phyloP scores from a whole-genome alignment of 2,113 vertebrate species.

The Tragelaphus scriptus region DNA sequence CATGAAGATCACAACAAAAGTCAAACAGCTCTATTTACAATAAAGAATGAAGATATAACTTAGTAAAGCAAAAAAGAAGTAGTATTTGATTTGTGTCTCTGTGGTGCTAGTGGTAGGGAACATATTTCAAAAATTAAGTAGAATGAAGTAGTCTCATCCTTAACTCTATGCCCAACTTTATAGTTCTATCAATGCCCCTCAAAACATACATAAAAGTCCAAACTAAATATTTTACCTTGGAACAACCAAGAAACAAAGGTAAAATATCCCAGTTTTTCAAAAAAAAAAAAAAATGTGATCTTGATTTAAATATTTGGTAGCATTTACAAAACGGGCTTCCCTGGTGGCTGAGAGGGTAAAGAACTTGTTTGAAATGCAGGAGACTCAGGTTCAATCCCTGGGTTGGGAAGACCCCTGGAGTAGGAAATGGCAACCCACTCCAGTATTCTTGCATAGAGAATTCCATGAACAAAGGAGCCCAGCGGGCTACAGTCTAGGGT shows the following conservation, averaged over 20 bases:
- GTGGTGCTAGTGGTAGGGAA: background rate
- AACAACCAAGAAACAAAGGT: background rate
- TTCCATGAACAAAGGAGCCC: background rate
- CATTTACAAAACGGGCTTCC: background rate
- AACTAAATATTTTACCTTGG: background rate
- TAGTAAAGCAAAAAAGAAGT: background rate
- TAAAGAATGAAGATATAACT: background rate
- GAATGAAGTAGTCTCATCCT: background rate
- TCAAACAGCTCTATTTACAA: background rate
- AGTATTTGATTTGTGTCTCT: background rate
- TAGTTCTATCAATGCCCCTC: background rate
- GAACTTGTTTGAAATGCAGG: background rate
- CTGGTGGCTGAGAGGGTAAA: background rate
- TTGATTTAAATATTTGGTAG: background rate
- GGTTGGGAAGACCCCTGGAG: background rate
- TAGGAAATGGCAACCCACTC: background rate
- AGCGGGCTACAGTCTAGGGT: background rate
- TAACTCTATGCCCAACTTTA: background rate
- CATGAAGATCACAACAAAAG: background rate
- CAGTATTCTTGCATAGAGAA: background rate
- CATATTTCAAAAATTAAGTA: background rate
- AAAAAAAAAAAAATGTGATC: background rate
- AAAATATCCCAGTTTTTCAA: background rate
- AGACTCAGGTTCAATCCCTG: background rate
- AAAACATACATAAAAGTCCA: background rate